phyloP scores from a whole-genome alignment of 2,888 invertebrate genomes.

The Aquatica leii region DNA sequence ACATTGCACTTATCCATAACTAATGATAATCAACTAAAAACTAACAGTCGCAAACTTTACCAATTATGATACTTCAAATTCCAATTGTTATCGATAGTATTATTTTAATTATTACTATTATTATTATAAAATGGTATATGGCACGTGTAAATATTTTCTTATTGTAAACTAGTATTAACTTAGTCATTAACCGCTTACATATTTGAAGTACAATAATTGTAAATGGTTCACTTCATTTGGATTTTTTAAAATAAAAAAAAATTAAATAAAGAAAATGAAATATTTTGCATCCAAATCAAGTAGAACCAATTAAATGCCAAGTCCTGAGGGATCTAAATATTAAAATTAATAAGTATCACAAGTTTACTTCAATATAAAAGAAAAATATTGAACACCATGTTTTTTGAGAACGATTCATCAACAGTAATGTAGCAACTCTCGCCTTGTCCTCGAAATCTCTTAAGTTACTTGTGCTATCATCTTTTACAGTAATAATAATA shows the following conservation, averaged over 20 bases:
- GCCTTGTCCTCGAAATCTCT: constrained; percentile 16
- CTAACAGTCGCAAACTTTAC: constrained; percentile 56
- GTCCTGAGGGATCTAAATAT: constrained; percentile 59
- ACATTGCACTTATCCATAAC: constrained; percentile 62
- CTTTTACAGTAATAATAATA: neutral
- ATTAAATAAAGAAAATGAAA: too few relatives aligned
- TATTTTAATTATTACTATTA: neutral
- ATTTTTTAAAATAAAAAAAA: too few relatives aligned
- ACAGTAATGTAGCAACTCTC: constrained; percentile 31
- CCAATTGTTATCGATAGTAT: constrained; percentile 19
- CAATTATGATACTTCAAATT: constrained; percentile 43
- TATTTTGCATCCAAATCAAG: constrained; percentile 38
- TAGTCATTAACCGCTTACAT: constrained; percentile 29
- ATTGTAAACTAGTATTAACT: constrained; percentile 35
- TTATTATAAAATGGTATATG: constrained; percentile 35
- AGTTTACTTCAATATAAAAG: constrained; percentile 58
- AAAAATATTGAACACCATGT: constrained; percentile 54
- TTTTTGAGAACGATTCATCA: constrained; percentile 19
- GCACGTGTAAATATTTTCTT: constrained; percentile 40
- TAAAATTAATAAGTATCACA: constrained; percentile 62
- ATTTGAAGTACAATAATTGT: constrained; percentile 31
- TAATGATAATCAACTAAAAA: constrained; percentile 54
- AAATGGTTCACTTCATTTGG: constrained; percentile 25
- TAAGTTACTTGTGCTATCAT: constrained; percentile 20
- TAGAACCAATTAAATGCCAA: constrained; percentile 49